Evolutionary conservation across 2,113 vertebrate species (phyloP).

Genomic region (Lates calcarifer): DNA sequence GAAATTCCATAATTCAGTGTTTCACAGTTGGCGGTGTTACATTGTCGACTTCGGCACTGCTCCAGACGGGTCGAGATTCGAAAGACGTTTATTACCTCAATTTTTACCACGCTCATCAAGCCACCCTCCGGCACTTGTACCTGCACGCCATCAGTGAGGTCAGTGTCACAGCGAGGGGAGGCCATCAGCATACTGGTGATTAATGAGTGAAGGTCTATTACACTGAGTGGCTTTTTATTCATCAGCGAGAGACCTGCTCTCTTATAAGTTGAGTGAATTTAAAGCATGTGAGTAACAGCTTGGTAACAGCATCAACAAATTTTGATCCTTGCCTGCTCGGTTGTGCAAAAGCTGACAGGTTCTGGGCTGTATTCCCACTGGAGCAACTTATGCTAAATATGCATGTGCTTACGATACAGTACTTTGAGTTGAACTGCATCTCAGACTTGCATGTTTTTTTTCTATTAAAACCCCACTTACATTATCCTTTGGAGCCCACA

Average conservation of each 20-base stretch:
- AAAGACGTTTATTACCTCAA: conserved; percentile 3
- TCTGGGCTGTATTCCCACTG: conserved; percentile 34
- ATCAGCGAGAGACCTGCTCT: conserved; percentile 14
- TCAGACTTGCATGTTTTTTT: conserved; percentile 10
- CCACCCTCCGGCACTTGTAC: not conserved
- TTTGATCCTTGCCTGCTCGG: conserved; percentile 10
- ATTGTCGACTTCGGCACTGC: not conserved
- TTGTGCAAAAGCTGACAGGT: conserved; percentile 14
- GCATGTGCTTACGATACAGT: conserved; percentile 25
- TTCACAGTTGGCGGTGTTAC: not conserved
- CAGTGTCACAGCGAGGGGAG: conserved; percentile 8
- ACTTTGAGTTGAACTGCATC: conserved; percentile 25
- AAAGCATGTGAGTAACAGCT: conserved; percentile 20
- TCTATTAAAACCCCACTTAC: conserved; percentile 32
- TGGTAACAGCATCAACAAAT: conserved; percentile 25
- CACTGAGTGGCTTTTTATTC: conserved; percentile 41
- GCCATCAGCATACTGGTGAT: conserved; percentile 4
- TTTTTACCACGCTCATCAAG: conserved; percentile 18
- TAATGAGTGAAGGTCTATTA: conserved; percentile 33
- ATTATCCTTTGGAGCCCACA: conserved; percentile 20
- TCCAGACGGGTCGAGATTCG: not conserved
- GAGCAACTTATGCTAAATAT: conserved; percentile 35
- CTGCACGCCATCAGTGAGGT: not conserved
- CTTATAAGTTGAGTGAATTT: conserved; percentile 10
- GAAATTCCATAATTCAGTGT: conserved; percentile 25